phyloP scores from a whole-genome alignment of 2,113 vertebrate genomes.

The Madoqua kirkii region DNA sequence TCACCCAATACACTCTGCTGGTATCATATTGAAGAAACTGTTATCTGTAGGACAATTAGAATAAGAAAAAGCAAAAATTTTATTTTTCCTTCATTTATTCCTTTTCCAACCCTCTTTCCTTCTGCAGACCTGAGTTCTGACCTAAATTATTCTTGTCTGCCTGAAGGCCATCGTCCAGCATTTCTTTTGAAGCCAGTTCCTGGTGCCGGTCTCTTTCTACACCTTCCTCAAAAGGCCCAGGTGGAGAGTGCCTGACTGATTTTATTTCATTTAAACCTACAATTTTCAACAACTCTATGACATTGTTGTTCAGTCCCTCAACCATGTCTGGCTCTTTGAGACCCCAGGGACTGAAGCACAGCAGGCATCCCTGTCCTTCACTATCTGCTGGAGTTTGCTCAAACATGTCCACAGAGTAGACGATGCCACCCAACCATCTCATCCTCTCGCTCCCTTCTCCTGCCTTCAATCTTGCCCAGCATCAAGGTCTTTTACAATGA shows the following conservation, averaged over 20 bases:
- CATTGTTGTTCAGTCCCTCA: background rate
- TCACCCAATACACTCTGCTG: rapidly evolving
- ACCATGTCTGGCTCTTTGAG: background rate
- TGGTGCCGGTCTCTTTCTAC: background rate
- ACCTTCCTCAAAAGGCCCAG: background rate
- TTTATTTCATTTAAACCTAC: background rate
- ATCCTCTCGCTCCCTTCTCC: background rate
- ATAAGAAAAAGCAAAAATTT: background rate
- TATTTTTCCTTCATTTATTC: background rate
- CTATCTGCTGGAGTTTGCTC: background rate
- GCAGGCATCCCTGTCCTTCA: background rate
- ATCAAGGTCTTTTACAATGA: background rate
- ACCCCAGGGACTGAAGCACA: background rate
- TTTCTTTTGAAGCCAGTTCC: background rate
- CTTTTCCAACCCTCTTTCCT: background rate
- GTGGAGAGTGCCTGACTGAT: background rate
- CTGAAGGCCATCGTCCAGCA: rapidly evolving
- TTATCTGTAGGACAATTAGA: background rate
- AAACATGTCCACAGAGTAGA: background rate
- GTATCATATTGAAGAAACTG: background rate
- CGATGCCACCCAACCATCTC: background rate
- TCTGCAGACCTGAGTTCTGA: background rate
- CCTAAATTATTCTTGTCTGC: too few relatives aligned
- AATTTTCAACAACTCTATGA: too few relatives aligned
- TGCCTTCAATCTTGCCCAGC: background rate